Evolutionary conservation across 2,888 invertebrate species (phyloP).

Genomic region (Furcula furcula): DNA sequence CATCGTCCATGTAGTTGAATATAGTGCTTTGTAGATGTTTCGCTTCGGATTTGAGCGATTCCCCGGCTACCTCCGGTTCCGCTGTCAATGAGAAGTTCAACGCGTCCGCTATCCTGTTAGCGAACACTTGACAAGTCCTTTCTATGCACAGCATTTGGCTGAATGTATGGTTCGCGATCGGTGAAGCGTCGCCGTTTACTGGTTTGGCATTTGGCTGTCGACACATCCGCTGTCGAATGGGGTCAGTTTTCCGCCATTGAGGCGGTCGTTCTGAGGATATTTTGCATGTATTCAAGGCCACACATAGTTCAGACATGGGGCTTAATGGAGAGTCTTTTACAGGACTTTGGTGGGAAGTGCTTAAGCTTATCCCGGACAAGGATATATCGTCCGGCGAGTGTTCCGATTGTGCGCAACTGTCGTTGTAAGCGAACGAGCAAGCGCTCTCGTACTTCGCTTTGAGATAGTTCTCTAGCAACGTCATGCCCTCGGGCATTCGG

Average conservation of each 20-base stretch:
- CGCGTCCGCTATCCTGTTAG: conserved; percentile 85
- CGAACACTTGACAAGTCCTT: conserved; percentile 83
- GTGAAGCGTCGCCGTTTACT: conserved; percentile 50
- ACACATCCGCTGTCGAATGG: conserved; percentile 54
- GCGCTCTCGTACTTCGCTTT: conserved; percentile 76
- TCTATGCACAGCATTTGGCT: conserved; percentile 70
- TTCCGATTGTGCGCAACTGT: conserved; percentile 52
- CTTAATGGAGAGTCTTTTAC: conserved; percentile 53
- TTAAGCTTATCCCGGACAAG: conserved; percentile 55
- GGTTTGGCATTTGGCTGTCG: conserved; percentile 52
- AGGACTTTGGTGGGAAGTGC: conserved; percentile 39
- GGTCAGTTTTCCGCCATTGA: conserved; percentile 62
- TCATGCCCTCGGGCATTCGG: conserved; percentile 86
- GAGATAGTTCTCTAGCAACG: conserved; percentile 88
- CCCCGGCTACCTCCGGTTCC: conserved; percentile 78
- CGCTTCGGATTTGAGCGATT: conserved; percentile 84
- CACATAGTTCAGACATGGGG: conserved; percentile 83
- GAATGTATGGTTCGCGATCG: conserved; percentile 57
- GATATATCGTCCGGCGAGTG: conserved; percentile 53
- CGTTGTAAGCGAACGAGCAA: conserved; percentile 60
- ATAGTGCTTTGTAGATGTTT: conserved; percentile 86
- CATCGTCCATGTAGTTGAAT: conserved; percentile 85
- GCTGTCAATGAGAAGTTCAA: conserved; percentile 80
- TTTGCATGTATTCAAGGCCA: conserved; percentile 81
- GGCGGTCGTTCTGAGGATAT: conserved; percentile 64